Base-by-base conservation (phyloP, 2,888 invertebrate species). In the Lithodes maja region DNA sequence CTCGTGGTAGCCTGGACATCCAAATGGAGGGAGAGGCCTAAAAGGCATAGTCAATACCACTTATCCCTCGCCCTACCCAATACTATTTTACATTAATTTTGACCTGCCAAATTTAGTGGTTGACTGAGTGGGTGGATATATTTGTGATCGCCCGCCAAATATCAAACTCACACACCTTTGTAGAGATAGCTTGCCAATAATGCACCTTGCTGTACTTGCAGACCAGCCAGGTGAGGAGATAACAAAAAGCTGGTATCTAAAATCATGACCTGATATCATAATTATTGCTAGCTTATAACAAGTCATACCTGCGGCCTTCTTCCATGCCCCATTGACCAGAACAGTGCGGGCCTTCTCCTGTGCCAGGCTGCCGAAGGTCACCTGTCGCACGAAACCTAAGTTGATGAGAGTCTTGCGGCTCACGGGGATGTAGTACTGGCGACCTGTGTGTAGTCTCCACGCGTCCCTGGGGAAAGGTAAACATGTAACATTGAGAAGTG, bases 351-450 rank as follows among this genome's bases (percentile, higher is more conserved):
- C 74, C 77, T 86, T 87, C 78, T 90, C 91, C 61, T 90, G 86
- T 1, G 90, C 83, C 85, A 92, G 89, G 12, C 85, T 90, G 74
- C 91, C 91, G 53, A 89, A 90, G 49, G 80, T 90, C n/a, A 87
- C 90, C 88, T 91, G 91, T 74, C 91, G 87, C 12, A 91, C 91
- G 80, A 91, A 91, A 12, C 91, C 91, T 33, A 91, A 69, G 80
- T 91, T 91, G 81, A 91, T 84, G 52, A 90, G 86, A 15, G 88
- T 90, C 69, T 91, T 91, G 88, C 83, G 88, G 3, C 82, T 85
- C 9, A 91, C 90, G 3, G 91, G 91, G 52, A 91, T 90, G 83
- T 91, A 91, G 68, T 91, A 91, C 80, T 90, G 91, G 0, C 91
- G 86, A 5, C 91, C 91, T 2, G 91, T 91, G 85, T 91, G 91